A percentile compares a stretch with the other conserved stretches of the same genome.
These are phyloP conservation scores for Aegotheles bennettii DNA, from an alignment of 2,113 vertebrate genomes.

Conservation along the genomic window DNA sequence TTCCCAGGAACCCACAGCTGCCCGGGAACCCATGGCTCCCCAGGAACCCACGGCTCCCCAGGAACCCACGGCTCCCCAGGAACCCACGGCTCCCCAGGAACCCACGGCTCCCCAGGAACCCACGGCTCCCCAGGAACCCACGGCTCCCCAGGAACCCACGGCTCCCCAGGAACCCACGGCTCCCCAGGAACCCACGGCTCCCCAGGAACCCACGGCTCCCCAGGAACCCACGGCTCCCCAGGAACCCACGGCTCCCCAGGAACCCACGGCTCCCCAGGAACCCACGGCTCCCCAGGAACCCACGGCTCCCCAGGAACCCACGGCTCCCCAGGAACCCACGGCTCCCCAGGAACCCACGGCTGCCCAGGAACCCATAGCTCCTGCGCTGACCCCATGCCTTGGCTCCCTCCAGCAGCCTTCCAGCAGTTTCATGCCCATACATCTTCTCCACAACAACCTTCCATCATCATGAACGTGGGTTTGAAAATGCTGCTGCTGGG, in stretches of 20 bases:
- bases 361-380: no score
- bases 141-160: no score
- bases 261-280: neutral
- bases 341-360: no score
- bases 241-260: no score
- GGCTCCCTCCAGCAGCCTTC: neutral
- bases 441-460: neutral
- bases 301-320: neutral
- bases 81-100: neutral
- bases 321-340: no score
- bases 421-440: rapidly evolving
- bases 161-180: no score
- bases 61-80: no score
- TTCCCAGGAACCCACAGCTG: no score
- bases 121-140: neutral
- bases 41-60: neutral
- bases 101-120: no score
- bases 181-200: neutral
- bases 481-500: neutral
- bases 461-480: rapidly evolving
- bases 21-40: no score
- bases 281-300: no score
- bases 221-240: neutral
- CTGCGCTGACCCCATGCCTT: rapidly evolving
- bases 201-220: no score